Evolutionary conservation across 1,140 invertebrate species (phyloP), one percentile per base, ranked within the genome.

Genomic region (Eumeta japonica): DNA sequence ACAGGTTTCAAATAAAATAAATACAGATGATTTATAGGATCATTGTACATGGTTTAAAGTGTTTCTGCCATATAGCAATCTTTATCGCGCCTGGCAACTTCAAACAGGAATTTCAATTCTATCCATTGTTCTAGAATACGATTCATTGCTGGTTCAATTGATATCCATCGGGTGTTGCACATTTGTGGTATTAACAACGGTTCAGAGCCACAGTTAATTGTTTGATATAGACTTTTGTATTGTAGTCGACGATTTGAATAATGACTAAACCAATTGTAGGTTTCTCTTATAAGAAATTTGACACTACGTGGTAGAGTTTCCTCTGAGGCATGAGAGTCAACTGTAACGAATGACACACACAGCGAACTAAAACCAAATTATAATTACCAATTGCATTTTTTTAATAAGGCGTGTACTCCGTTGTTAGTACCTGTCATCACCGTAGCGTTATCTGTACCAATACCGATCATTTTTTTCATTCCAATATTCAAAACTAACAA

Each of bases 121-220:
- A 50, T 7, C 55, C 57, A 72, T 38, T 72, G 62, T 10, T 62
- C 44, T 5, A 57, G 28, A 30, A 62, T 56, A 32, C 50, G 20
- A 33, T 41, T 45, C 3, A 66, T 55, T 11, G 57, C 58, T 30
- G 47, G 24, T 40, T 56, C 56, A 39, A 62, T 58, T 18, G 56
- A 61, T 27, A 72, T 41, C 59, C 60, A 74, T 39, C 62, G 41
- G 4, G 65, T 76, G 13, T 58, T 17, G 28, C 53, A 59, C 10
- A 61, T 31, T 27, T 66, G 43, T 2, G 59, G 38, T 35, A 74
- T 57, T 52, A 53, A 52, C 36, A 56, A 37, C 37, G 65, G 67
- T 41, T 58, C 48, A 37, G 46, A 41, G 15, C 52, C 55, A 43
- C 52, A 52, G 41, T 67, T 65, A 9, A 68, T 55, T 11, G 46